Evolutionary conservation across 2,888 invertebrate genomes (phyloP), one percentile per base, ranked within the genome.

Genomic region (Dryobotodes eremita): DNA sequence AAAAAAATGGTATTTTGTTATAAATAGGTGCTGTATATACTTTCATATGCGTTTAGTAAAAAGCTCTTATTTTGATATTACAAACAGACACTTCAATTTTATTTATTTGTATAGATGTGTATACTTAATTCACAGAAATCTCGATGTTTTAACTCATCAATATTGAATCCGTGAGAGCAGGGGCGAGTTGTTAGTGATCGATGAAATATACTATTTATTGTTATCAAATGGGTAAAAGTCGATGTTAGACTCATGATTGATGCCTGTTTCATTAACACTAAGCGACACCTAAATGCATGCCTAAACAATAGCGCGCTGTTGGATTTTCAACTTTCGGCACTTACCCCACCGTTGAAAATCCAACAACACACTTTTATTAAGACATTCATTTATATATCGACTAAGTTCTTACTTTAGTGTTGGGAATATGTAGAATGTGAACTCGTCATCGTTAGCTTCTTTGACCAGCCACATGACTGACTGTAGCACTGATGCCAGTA

Each of bases 381-480:
- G 6, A 20, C 13, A 48, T 26, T 26, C n/a, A 17, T 42, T 65
- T 42, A 26, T 20, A 46, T 20, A 31, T 31, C 5, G 11, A 65
- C 31, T 13, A 15, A 15, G 66, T 71, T 89, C 97, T 97, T 96
- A 99, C 99, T 98, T 98, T 95, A 98, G 98, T 85, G 98, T 98
- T 75, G 99, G 99, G 90, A 99, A 97, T 90, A 99, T 98, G 88
- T 98, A 97, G 87, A 97, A 97, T 91, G 98, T 98, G 93, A 99
- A 99, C 92, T 99, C 99, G 65, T 98, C 98, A 17, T 97, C 97
- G 0, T 98, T 97, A 76, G 98, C 97, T 90, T 99, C 98, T 91
- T 98, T 98, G 85, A 98, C 98, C 87, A 99, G 97, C 94, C 98
- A 98, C 87, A 99, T 97, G 83, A 99, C 98, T 3, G 99, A 98